Percentiles rank a stretch among this genome's conserved stretches.
Conservation (phyloP, 2,797 vertebrate genomes). For the Spinus pinus region DNA sequence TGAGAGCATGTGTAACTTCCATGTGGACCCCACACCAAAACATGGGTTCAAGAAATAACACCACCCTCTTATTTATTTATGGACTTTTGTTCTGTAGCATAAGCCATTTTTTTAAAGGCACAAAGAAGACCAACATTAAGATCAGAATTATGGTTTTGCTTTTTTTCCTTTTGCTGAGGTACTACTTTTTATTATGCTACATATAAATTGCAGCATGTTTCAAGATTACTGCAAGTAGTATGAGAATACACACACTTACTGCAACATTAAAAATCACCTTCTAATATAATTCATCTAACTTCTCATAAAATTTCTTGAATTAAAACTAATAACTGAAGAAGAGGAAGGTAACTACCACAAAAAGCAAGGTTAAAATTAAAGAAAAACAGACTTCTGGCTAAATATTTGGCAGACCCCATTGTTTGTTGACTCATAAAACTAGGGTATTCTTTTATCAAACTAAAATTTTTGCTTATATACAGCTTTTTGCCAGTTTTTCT, state of each 20-base stretch:
- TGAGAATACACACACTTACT: background rate
- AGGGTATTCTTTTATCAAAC: background rate
- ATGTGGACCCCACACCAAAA: background rate
- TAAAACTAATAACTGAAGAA: background rate
- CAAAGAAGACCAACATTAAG: background rate
- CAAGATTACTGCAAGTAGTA: background rate
- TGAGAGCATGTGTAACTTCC: accelerated
- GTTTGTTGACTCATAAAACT: background rate
- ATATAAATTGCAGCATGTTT: background rate
- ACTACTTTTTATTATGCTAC: background rate
- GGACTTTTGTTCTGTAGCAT: accelerated
- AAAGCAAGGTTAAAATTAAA: background rate
- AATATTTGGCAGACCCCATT: background rate
- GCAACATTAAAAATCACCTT: background rate
- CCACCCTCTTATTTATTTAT: background rate
- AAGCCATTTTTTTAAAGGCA: background rate
- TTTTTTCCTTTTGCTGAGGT: background rate
- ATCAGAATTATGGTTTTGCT: background rate
- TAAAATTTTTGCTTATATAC: background rate
- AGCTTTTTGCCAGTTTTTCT: background rate
- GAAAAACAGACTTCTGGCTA: background rate
- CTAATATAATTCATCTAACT: background rate
- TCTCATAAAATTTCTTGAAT: background rate
- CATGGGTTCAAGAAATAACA: background rate
- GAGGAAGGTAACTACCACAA: background rate